Conservation (phyloP, 2,888 invertebrate genomes). For the Ariolimax columbianus region DNA sequence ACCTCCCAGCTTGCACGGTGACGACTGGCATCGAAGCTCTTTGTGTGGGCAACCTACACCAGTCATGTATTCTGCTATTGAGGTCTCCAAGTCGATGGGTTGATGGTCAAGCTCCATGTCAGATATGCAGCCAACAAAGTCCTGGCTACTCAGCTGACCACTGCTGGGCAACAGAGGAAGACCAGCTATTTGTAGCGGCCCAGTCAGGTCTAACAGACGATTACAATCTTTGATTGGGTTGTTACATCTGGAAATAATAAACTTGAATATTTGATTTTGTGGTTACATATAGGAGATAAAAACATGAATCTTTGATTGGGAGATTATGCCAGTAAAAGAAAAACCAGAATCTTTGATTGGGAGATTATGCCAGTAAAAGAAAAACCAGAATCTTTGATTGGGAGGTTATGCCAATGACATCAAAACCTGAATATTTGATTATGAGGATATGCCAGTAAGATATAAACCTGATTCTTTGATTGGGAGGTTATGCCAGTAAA, state of each 20-base stretch:
- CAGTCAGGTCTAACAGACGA: conserved; percentile 92
- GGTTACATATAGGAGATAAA: neutral
- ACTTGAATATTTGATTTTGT: neutral
- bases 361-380: no score
- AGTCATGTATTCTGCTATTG: conserved; percentile 80
- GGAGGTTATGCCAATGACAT: no score
- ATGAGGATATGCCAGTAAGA: no score
- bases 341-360: no score
- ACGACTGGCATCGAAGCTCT: conserved; percentile 87
- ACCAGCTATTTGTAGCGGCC: conserved; percentile 94
- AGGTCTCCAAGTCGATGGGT: conserved; percentile 88
- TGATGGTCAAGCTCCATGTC: conserved; percentile 91
- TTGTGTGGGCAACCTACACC: conserved; percentile 92
- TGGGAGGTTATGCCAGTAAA: no score
- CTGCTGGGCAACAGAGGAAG: conserved; percentile 82
- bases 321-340: no score
- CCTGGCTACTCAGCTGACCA: conserved; percentile 78
- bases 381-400: no score
- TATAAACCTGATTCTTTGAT: no score
- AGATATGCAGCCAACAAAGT: conserved; percentile 93
- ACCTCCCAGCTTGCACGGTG: conserved; percentile 93
- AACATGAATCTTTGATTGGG: no score
- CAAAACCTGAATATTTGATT: no score
- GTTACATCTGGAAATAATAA: conserved; percentile 77
- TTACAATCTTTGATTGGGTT: conserved; percentile 80